Evolutionary conservation across 1,140 invertebrate genomes (phyloP).

Genomic region (Sipha flava): DNA sequence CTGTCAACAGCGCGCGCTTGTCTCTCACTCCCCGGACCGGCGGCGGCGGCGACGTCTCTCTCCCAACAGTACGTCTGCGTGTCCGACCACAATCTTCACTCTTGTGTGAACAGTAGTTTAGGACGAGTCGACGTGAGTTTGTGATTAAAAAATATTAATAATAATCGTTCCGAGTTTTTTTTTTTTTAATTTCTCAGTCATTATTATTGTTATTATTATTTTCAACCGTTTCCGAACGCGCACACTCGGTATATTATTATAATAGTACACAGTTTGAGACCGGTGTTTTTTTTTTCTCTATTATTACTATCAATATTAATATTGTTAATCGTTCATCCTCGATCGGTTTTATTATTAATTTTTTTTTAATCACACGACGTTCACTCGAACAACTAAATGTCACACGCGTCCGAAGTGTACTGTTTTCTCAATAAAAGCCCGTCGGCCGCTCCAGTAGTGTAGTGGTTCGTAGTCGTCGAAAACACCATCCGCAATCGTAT

Average conservation of each 20-base stretch:
- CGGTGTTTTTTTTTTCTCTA: no score
- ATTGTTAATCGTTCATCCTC: no score
- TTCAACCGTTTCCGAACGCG: no score
- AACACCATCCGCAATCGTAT: not conserved
- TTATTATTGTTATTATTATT: no score
- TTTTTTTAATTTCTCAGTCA: no score
- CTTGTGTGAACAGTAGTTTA: constrained; percentile 24
- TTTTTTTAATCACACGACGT: not conserved
- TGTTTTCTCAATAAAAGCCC: not conserved
- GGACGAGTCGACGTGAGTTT: not conserved
- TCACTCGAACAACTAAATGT: constrained; percentile 11
- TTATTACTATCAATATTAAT: no score
- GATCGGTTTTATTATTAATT: not conserved
- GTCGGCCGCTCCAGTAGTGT: not conserved
- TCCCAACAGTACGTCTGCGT: not conserved
- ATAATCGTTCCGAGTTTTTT: not conserved
- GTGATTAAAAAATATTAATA: not conserved
- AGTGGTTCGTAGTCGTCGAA: not conserved
- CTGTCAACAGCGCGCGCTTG: not conserved
- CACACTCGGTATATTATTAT: not conserved
- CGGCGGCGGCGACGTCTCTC: not conserved
- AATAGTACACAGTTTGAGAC: not conserved
- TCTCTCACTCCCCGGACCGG: not conserved
- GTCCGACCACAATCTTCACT: constrained; percentile 22
- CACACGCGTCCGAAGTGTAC: not conserved